A percentile compares a stretch with the other conserved stretches of the same genome.
phyloP scores from a whole-genome alignment of 2,888 invertebrate species.

The Callosobruchus maculatus region DNA sequence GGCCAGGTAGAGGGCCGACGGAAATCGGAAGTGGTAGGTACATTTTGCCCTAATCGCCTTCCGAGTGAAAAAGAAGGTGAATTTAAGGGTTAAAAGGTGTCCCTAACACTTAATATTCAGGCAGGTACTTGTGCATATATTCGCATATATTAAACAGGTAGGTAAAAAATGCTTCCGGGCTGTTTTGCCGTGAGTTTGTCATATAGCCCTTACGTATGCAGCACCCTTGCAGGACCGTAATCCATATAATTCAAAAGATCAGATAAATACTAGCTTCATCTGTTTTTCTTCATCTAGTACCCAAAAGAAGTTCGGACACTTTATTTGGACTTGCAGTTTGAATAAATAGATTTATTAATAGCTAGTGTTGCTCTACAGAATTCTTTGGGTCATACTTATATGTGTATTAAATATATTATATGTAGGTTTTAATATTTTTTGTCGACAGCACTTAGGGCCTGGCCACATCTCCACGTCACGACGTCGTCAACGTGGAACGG shows the following conservation, averaged over 20 bases:
- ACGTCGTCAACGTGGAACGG: too few species aligned
- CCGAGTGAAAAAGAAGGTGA: constrained; percentile 19
- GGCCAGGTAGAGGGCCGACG: not conserved
- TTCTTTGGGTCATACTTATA: too few species aligned
- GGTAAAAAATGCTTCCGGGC: constrained; percentile 42
- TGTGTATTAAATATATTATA: too few species aligned
- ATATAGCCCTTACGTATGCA: not conserved
- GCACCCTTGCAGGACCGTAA: not conserved
- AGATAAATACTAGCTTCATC: too few species aligned
- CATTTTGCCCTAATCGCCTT: constrained; percentile 22
- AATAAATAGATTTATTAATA: too few species aligned
- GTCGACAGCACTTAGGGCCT: too few species aligned
- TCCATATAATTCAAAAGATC: not conserved
- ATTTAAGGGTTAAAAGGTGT: constrained; percentile 45
- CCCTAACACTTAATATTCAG: constrained; percentile 52
- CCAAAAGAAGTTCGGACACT: too few species aligned
- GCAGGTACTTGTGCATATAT: constrained; percentile 51
- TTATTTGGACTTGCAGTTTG: too few species aligned
- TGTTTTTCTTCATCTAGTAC: too few species aligned
- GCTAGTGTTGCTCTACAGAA: too few species aligned
- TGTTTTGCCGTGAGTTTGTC: not conserved
- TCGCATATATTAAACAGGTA: constrained; percentile 52
- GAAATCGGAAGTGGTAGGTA: constrained; percentile 9
- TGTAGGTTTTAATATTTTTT: too few species aligned
- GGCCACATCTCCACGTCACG: too few species aligned